Evolutionary conservation across 2,888 invertebrate species (phyloP).

Genomic region (Caenorhabditis panamensis): DNA sequence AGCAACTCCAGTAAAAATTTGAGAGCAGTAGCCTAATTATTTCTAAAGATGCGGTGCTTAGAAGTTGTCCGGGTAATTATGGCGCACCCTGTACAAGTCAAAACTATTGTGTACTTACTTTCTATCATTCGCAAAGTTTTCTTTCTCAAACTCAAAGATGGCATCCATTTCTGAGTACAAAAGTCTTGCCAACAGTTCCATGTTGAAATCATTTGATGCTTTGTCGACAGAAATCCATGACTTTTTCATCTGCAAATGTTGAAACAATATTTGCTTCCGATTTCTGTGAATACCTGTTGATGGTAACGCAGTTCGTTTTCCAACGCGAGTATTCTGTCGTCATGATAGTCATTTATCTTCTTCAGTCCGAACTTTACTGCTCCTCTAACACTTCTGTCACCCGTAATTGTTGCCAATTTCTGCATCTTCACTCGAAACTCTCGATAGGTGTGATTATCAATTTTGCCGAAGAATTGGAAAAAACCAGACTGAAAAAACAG

Average conservation of each 20-base stretch:
- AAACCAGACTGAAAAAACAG: background rate
- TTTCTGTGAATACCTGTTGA: background rate
- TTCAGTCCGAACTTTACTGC: background rate
- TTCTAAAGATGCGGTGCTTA: too few species aligned
- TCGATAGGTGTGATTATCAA: constrained; percentile 9
- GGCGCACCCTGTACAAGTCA: too few species aligned
- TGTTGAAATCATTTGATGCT: background rate
- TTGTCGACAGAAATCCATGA: background rate
- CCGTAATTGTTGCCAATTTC: background rate
- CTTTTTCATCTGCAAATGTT: constrained; percentile 1
- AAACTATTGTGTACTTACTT: background rate
- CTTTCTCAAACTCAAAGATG: background rate
- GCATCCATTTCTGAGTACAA: background rate
- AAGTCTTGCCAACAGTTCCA: background rate
- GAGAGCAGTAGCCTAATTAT: too few species aligned
- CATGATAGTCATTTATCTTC: background rate
- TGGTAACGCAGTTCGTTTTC: constrained; percentile 1
- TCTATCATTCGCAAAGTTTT: background rate
- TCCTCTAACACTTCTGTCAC: background rate
- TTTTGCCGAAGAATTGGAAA: background rate
- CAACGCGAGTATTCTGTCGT: background rate
- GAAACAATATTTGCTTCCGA: background rate
- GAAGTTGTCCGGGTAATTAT: too few species aligned
- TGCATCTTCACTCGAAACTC: background rate
- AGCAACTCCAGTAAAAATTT: too few species aligned